Conservation (phyloP, 23 tunicate genomes). For the Clavelina lepadiformis region DNA sequence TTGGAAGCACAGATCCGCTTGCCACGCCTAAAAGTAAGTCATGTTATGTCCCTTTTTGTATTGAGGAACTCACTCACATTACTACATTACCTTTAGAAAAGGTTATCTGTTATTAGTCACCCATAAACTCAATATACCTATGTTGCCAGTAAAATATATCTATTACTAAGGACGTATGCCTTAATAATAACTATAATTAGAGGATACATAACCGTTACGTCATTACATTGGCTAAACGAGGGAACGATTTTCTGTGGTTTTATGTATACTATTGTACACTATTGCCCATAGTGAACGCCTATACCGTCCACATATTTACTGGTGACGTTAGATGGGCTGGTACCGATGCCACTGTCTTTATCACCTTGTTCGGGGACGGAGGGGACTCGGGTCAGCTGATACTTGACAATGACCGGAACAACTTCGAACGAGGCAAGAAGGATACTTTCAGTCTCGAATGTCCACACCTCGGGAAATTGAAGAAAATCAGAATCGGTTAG, state of each 20-base stretch:
- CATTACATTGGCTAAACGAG: no score
- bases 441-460: conserved; percentile 75
- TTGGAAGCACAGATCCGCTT: conserved; percentile 75
- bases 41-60: no score
- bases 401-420: conserved; percentile 65
- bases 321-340: conserved; percentile 92
- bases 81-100: not conserved
- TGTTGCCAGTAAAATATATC: no score
- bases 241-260: no score
- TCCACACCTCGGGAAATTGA: conserved; percentile 76
- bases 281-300: conserved; percentile 75
- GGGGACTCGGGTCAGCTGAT: conserved; percentile 88
- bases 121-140: no score
- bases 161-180: no score
- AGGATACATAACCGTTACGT: no score
- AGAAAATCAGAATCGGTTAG: conserved; percentile 90
- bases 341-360: conserved; percentile 77
- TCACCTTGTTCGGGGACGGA: conserved; percentile 81
- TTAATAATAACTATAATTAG: no score
- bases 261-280: no score
- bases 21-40: conserved; percentile 57
- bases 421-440: conserved; percentile 78
- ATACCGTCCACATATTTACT: conserved; percentile 68
- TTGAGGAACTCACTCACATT: not conserved
- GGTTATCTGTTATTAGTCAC: not conserved